Conservation (phyloP, 2,888 invertebrate genomes). For the Lagria hirta region DNA sequence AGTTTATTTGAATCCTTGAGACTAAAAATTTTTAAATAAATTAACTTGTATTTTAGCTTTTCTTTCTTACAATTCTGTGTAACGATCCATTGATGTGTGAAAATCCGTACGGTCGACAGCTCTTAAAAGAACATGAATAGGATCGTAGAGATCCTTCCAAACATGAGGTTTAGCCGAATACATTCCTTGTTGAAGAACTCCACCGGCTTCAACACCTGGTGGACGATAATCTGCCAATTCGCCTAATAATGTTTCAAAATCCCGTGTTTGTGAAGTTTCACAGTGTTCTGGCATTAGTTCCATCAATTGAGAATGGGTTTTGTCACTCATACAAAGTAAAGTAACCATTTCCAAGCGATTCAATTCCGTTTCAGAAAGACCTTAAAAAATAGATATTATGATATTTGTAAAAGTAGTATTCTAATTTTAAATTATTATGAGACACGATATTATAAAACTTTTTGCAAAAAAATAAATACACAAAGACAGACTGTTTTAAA, state of each 20-base stretch:
- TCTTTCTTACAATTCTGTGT: constrained; percentile 76
- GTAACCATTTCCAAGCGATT: constrained; percentile 88
- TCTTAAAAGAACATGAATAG: constrained; percentile 85
- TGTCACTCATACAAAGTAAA: constrained; percentile 88
- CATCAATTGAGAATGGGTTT: constrained; percentile 92
- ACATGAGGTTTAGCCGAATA: constrained; percentile 71
- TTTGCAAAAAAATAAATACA: too few species aligned
- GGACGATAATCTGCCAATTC: constrained; percentile 68
- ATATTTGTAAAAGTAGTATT: too few species aligned
- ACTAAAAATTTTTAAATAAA: constrained; percentile 38
- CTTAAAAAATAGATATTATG: too few species aligned
- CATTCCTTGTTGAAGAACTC: constrained; percentile 76
- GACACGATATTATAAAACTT: too few species aligned
- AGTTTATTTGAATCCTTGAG: constrained; percentile 48
- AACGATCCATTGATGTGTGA: constrained; percentile 92
- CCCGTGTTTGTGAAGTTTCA: constrained; percentile 85
- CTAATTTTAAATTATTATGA: too few species aligned
- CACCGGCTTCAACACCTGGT: constrained; percentile 77
- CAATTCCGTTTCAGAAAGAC: constrained; percentile 64
- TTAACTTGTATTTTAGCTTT: too few species aligned
- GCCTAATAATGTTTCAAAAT: constrained; percentile 83
- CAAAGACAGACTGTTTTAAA: too few species aligned
- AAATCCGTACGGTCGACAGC: constrained; percentile 92
- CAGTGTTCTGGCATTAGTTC: constrained; percentile 96
- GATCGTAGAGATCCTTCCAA: constrained; percentile 95